Percentiles rank a stretch among this genome's conserved stretches.
These are phyloP conservation scores for Urophycis tenuis DNA, from an alignment of 2,797 vertebrate genomes.

Conservation along the genomic window DNA sequence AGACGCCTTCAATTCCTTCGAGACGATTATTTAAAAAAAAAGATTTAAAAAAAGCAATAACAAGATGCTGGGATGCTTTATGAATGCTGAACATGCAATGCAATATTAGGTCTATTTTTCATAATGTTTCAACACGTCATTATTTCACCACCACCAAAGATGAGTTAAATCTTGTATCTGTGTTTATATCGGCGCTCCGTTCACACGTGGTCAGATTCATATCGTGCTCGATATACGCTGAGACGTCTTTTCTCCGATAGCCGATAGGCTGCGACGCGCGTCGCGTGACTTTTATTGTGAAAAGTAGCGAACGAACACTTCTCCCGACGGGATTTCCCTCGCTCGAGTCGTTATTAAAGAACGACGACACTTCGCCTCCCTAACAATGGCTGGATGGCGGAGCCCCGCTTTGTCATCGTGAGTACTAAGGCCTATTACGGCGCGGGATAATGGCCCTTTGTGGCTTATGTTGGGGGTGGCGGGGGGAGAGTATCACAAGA, in stretches of 20 bases:
- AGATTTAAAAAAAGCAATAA: not conserved
- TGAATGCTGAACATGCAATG: not conserved
- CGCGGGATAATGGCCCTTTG: slow-evolving; percentile 49
- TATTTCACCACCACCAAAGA: not conserved
- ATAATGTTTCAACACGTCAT: not conserved
- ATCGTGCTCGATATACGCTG: too few species aligned
- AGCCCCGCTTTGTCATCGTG: slow-evolving; percentile 50
- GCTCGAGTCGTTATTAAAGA: slow-evolving; percentile 51
- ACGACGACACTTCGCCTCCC: slow-evolving; percentile 44
- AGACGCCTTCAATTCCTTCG: not conserved
- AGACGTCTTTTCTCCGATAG: too few species aligned
- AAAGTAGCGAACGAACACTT: slow-evolving; percentile 30
- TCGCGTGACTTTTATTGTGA: slow-evolving; percentile 2
- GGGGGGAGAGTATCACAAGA: slow-evolving; percentile 44
- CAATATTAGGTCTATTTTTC: too few species aligned
- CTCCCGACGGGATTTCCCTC: slow-evolving; percentile 37
- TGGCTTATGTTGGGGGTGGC: slow-evolving; percentile 29
- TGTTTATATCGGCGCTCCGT: too few species aligned
- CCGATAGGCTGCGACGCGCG: too few species aligned
- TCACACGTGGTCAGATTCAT: slow-evolving; percentile 29
- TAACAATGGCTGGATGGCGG: slow-evolving; percentile 49
- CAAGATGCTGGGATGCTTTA: not conserved
- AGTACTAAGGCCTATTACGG: slow-evolving; percentile 50
- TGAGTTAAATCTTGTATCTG: not conserved
- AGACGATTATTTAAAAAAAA: not conserved